Evolutionary conservation across 2,888 invertebrate genomes (phyloP).

Genomic region (Tridacna crocea): DNA sequence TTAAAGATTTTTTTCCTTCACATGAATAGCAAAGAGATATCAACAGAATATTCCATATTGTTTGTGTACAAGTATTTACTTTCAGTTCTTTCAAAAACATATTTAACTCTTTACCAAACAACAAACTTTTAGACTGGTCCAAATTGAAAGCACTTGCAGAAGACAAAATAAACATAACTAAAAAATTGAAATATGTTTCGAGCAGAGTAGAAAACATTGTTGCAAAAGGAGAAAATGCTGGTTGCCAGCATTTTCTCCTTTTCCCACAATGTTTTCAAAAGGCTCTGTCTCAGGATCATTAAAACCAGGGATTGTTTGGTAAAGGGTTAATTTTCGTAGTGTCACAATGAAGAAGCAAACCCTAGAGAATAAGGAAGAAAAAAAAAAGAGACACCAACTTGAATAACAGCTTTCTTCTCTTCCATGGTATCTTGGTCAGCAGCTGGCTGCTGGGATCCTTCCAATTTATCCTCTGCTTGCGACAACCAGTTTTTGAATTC

Average conservation of each 20-base stretch:
- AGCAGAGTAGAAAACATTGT: neutral
- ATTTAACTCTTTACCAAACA: too few species aligned
- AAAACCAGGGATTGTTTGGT: too few species aligned
- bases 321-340: neutral
- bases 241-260: neutral
- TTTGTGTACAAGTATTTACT: too few species aligned
- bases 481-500: slow-evolving; percentile 98
- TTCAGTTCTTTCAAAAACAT: too few species aligned
- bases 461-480: slow-evolving; percentile 93
- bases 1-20: neutral
- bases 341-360: too few species aligned
- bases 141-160: too few species aligned
- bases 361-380: too few species aligned
- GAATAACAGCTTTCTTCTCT: slow-evolving; percentile 89
- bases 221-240: neutral
- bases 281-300: too few species aligned
- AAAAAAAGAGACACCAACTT: slow-evolving; percentile 64
- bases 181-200: too few species aligned
- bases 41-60: too few species aligned
- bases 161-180: too few species aligned
- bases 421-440: slow-evolving; percentile 93
- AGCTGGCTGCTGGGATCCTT: slow-evolving; percentile 91
- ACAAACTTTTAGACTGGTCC: too few species aligned
- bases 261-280: neutral
- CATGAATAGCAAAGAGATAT: neutral